Evolutionary conservation across 2,113 vertebrate species (phyloP), one percentile per base, ranked within the genome.

Genomic region (Globicephala melas): DNA sequence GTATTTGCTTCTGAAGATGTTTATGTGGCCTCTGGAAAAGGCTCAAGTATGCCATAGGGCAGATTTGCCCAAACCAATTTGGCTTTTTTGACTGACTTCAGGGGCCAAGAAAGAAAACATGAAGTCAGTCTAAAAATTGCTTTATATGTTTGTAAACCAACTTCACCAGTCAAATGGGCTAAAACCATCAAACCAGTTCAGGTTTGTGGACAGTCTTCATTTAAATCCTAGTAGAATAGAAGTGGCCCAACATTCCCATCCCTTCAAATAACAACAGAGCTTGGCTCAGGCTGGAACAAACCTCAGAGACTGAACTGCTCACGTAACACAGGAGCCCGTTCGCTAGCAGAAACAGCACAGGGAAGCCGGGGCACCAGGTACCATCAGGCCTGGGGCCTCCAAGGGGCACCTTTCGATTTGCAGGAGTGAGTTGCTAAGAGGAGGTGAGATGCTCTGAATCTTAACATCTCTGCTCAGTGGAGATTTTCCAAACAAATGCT

Each of bases 401-500:
- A 23, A 77, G 33, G 36, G 70, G 28, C 33, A 60, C 18, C 7
- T 93, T 67, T 90, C 79, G 50, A 86, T 55, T 87, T 33, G 26
- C 26, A 86, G 47, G 2, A 82, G 20, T 18, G 2, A 23, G 36
- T 50, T 74, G 14, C 77, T 58, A 93, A 93, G 36, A 68, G 67
- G 15, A 71, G 58, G 41, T 53, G 44, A 79, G 65, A 21, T 0
- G 8, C n/a, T 96, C 63, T 87, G 82, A 93, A 74, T 83, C n/a
- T 44, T 74, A 53, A 82, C 38, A 86, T 95, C 58, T 86, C 23
- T 50, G 21, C 65, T 97, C 6, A 2, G 53, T 76, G 83, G n/a
- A 3, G 82, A 44, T 89, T 86, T 95, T 80, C 83, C 92, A 71
- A 89, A 93, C 60, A 97, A 95, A 70, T 87, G 68, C 71, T 94